Evolutionary conservation across 1,140 invertebrate species (phyloP).

Genomic region (Drosophila melanica): DNA sequence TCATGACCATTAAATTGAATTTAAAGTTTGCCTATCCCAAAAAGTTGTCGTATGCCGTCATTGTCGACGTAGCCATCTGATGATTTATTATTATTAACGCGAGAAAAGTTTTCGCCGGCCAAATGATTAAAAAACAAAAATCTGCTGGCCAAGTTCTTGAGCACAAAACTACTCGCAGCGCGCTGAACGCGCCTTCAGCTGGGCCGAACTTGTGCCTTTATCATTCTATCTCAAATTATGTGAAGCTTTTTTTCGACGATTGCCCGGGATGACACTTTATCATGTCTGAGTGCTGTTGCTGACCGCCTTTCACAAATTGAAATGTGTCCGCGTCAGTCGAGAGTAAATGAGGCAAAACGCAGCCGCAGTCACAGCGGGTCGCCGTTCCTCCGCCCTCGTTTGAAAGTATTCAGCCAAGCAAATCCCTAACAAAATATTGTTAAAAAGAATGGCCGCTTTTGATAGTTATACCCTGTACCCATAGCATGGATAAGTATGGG

Average conservation of each 20-base stretch:
- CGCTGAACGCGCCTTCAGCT: conserved; percentile 51
- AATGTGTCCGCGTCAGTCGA: conserved; percentile 66
- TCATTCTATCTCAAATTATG: conserved; percentile 50
- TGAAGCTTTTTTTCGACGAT: conserved; percentile 45
- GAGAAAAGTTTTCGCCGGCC: conserved; percentile 49
- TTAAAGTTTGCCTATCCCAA: conserved; percentile 52
- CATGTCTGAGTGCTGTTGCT: conserved; percentile 63
- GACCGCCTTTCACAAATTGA: conserved; percentile 71
- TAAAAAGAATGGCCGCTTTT: conserved; percentile 28
- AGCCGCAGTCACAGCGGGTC: conserved; percentile 51
- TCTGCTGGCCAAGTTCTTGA: conserved; percentile 7
- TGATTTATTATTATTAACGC: conserved; percentile 71
- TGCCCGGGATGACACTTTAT: conserved; percentile 67
- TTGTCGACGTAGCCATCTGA: conserved; percentile 34
- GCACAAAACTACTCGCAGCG: conserved; percentile 48
- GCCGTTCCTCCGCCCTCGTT: conserved; percentile 2
- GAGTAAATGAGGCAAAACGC: conserved; percentile 73
- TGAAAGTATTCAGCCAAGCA: conserved; percentile 32
- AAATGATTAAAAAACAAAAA: conserved; percentile 51
- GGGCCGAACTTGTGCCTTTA: conserved; percentile 57
- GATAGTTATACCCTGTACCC: not conserved
- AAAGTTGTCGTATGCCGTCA: conserved; percentile 13
- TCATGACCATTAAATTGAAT: conserved; percentile 68
- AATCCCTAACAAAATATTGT: conserved; percentile 27
- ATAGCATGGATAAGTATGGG: not conserved